phyloP scores from a whole-genome alignment of 2,888 invertebrate genomes.

The Emesis furor region DNA sequence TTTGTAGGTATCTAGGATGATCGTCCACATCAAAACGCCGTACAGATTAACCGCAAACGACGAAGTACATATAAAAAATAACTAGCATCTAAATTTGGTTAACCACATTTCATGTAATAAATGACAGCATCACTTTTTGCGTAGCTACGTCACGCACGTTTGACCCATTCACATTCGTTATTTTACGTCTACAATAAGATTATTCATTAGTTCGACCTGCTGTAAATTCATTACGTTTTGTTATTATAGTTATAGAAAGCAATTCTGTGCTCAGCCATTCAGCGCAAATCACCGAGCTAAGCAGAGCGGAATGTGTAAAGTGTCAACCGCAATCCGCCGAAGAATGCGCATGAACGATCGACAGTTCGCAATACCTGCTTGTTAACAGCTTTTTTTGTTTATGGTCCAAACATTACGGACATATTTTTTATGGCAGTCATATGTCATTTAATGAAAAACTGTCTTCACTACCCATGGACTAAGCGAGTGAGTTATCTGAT shows the following conservation, averaged over 20 bases:
- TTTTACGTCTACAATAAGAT: not conserved
- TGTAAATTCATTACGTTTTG: conserved; percentile 1
- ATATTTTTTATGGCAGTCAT: too few relatives aligned
- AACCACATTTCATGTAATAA: not conserved
- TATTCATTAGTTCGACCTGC: not conserved
- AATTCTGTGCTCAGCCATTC: not conserved
- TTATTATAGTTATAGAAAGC: conserved; percentile 11
- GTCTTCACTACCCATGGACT: too few relatives aligned
- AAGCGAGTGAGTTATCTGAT: too few relatives aligned
- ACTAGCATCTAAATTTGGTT: not conserved
- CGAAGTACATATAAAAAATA: not conserved
- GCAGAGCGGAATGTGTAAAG: conserved; percentile 4
- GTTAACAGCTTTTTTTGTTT: too few relatives aligned
- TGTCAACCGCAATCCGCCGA: conserved; percentile 1
- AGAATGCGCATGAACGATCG: not conserved
- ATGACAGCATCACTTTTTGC: conserved; percentile 15
- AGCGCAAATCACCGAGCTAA: not conserved
- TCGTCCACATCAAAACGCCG: too few relatives aligned
- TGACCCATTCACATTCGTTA: not conserved
- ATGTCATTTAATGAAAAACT: too few relatives aligned
- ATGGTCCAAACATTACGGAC: too few relatives aligned
- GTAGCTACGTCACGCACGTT: conserved; percentile 7
- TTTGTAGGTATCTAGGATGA: too few relatives aligned
- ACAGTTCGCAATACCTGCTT: not conserved
- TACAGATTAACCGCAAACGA: too few relatives aligned